These are phyloP conservation scores for Rhegmatorhina hoffmannsi DNA, from an alignment of 2,113 vertebrate genomes.

Conservation along the genomic window DNA sequence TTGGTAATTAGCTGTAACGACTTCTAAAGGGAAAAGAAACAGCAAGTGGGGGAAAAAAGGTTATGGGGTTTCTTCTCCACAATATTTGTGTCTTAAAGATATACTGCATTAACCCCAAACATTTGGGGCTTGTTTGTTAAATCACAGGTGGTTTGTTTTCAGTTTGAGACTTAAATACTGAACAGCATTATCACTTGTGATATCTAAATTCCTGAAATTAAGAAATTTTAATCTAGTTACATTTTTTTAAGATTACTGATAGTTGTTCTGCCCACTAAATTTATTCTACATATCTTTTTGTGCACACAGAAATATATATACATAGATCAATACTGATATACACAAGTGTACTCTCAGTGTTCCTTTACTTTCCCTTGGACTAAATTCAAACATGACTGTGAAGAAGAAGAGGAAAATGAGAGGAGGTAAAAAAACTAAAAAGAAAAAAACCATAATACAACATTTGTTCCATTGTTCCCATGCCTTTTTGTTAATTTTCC, in stretches of 20 bases:
- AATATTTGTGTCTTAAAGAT: background rate
- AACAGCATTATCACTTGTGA: background rate
- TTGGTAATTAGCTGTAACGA: background rate
- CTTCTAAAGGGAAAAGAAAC: background rate
- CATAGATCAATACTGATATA: background rate
- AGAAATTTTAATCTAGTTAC: background rate
- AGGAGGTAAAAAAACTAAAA: fast-evolving
- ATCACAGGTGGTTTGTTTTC: background rate
- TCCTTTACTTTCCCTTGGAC: background rate
- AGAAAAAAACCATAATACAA: fast-evolving
- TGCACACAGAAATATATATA: background rate
- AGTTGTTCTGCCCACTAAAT: background rate
- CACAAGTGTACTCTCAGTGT: no score
- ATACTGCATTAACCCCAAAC: background rate
- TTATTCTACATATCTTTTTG: background rate
- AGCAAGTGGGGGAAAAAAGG: background rate
- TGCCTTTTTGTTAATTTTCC: background rate
- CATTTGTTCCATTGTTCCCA: background rate
- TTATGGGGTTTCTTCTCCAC: background rate
- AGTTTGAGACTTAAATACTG: background rate
- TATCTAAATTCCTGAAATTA: background rate
- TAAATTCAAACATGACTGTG: background rate
- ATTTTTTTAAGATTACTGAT: background rate
- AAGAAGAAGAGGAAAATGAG: background rate
- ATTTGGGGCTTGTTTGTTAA: background rate